phyloP scores from a whole-genome alignment of 2,113 vertebrate genomes.

The Neogale vison region DNA sequence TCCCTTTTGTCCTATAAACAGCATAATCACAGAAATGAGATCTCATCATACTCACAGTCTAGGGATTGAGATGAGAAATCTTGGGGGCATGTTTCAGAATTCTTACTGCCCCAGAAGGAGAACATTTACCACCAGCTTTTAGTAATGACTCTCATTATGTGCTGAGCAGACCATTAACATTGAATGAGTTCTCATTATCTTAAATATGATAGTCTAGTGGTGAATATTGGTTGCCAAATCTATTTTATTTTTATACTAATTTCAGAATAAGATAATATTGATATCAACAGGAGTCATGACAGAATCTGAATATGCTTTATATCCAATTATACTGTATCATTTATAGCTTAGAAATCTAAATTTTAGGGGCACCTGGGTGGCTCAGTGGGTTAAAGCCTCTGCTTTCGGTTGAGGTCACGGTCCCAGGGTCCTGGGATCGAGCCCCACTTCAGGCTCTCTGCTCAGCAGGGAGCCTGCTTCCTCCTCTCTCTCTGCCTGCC shows the following conservation, averaged over 20 bases:
- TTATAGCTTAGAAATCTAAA: not conserved
- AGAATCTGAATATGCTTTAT: constrained; percentile 21
- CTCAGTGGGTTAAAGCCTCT: no score
- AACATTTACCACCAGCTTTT: not conserved
- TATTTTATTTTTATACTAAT: not conserved
- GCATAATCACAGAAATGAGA: not conserved
- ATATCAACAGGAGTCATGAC: not conserved
- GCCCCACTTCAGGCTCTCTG: no score
- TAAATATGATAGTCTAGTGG: not conserved
- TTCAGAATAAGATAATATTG: not conserved
- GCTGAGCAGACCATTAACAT: not conserved
- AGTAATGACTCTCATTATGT: not conserved
- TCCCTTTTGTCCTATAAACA: not conserved
- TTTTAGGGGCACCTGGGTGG: not conserved
- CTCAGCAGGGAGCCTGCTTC: no score
- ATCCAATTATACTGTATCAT: not conserved
- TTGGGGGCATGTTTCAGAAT: not conserved
- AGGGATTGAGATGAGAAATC: not conserved
- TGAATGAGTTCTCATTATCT: not conserved
- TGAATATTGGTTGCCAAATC: not conserved
- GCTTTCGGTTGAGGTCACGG: no score
- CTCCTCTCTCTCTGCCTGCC: no score
- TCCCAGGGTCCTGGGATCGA: no score
- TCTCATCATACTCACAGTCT: not conserved
- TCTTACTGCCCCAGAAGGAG: not conserved